Evolutionary conservation across 2,797 vertebrate species (phyloP).

Genomic region (Erpetoichthys calabaricus): DNA sequence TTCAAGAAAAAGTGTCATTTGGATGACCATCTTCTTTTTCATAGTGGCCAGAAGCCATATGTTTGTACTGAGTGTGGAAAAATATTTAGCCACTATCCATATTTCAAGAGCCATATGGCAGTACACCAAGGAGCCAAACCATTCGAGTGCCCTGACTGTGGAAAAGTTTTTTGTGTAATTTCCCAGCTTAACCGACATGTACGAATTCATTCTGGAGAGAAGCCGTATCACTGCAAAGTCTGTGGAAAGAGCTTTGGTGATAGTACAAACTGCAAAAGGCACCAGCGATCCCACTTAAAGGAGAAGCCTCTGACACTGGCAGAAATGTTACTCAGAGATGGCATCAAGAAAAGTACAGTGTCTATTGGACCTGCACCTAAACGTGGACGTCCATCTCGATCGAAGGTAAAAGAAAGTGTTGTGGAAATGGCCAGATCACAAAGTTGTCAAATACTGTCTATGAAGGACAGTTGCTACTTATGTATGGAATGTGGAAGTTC

Average conservation of each 20-base stretch:
- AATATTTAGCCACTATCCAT: background rate
- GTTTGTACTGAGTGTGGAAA: background rate
- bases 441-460: no score
- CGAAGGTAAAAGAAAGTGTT: no score
- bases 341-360: background rate
- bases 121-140: slow-evolving; percentile 4
- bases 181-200: slow-evolving; percentile 4
- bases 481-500: no score
- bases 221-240: background rate
- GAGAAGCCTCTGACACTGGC: background rate
- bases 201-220: slow-evolving; percentile 1
- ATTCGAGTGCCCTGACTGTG: slow-evolving; percentile 2
- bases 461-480: no score
- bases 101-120: slow-evolving; percentile 5
- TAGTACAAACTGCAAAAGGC: background rate
- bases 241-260: background rate
- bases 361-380: background rate
- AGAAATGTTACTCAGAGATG: background rate
- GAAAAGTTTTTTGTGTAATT: background rate
- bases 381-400: background rate
- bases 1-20: background rate
- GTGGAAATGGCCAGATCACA: no score
- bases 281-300: background rate
- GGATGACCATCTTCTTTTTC: slow-evolving; percentile 1
- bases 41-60: background rate